phyloP scores from a whole-genome alignment of 2,888 invertebrate species.

The Limenitis arthemis region DNA sequence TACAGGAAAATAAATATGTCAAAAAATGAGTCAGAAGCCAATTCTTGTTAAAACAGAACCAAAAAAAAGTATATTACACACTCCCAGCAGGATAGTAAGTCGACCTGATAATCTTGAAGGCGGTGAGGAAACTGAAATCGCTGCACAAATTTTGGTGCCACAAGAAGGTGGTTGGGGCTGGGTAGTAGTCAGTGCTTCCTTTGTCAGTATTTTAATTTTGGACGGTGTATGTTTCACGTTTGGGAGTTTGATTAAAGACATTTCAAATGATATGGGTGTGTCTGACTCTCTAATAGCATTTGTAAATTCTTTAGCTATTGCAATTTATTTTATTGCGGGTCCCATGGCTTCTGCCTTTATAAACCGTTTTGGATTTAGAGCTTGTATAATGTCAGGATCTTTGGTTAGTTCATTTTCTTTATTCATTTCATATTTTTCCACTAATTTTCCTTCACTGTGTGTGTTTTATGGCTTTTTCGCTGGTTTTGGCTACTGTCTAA shows the following conservation, averaged over 20 bases:
- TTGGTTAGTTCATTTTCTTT: slow-evolving; percentile 42
- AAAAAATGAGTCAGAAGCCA: slow-evolving; percentile 29
- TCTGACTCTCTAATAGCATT: slow-evolving; percentile 43
- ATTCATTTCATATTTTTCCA: slow-evolving; percentile 46
- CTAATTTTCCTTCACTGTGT: slow-evolving; percentile 37
- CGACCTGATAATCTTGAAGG: slow-evolving; percentile 42
- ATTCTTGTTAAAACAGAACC: slow-evolving; percentile 29
- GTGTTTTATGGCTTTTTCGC: slow-evolving; percentile 48
- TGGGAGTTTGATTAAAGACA: slow-evolving; percentile 47
- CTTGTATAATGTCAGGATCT: slow-evolving; percentile 52
- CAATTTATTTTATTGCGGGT: slow-evolving; percentile 48
- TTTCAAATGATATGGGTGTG: slow-evolving; percentile 40
- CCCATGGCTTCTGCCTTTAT: slow-evolving; percentile 57
- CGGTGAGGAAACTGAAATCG: slow-evolving; percentile 58
- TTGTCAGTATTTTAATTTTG: slow-evolving; percentile 41
- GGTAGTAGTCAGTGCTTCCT: slow-evolving; percentile 50
- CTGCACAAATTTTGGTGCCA: slow-evolving; percentile 57
- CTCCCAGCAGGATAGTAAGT: slow-evolving; percentile 41
- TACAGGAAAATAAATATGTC: neutral
- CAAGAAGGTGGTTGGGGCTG: slow-evolving; percentile 62
- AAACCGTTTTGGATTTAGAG: slow-evolving; percentile 60
- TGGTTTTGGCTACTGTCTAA: slow-evolving; percentile 52
- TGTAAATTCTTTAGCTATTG: slow-evolving; percentile 50
- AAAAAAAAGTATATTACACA: slow-evolving; percentile 36
- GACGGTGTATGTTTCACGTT: slow-evolving; percentile 56